A percentile compares a stretch with the other conserved stretches of the same genome.
These are phyloP conservation scores for Callipepla squamata DNA, from an alignment of 2,113 vertebrate species.

Conservation along the genomic window DNA sequence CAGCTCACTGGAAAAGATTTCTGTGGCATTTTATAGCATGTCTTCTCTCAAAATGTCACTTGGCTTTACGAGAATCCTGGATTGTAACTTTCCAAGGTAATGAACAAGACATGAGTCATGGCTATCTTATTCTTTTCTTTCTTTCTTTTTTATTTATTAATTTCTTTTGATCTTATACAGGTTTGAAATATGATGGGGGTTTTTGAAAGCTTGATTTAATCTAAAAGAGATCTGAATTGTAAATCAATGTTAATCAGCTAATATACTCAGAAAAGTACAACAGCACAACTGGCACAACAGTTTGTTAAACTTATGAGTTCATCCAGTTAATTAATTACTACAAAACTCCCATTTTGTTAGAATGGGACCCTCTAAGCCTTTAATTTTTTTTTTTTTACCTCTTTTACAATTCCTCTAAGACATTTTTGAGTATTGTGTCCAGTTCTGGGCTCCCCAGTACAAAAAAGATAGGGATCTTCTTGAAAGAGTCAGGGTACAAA, in stretches of 20 bases:
- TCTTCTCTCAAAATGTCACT: neutral
- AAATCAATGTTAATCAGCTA: slow-evolving; percentile 8
- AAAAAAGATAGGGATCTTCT: too few species aligned
- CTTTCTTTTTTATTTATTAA: neutral
- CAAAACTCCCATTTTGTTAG: neutral
- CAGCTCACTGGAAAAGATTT: neutral
- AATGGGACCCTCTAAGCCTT: neutral
- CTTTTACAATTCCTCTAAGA: neutral
- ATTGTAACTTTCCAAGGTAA: neutral
- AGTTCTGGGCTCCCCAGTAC: too few species aligned
- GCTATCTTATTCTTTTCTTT: rapidly evolving
- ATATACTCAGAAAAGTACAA: neutral
- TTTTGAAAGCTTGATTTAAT: neutral
- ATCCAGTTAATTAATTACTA: neutral
- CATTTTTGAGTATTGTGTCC: too few species aligned
- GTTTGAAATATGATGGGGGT: neutral
- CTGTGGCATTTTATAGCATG: neutral
- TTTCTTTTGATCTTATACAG: neutral
- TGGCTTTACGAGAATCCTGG: neutral
- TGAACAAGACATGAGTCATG: neutral
- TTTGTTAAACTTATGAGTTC: neutral
- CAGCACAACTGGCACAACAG: neutral
- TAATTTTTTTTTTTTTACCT: neutral
- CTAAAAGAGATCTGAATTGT: neutral
- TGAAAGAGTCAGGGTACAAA: too few species aligned